Evolutionary conservation across 1,140 invertebrate genomes (phyloP), one percentile per base, ranked within the genome.

Genomic region (Brachionus manjavacas): DNA sequence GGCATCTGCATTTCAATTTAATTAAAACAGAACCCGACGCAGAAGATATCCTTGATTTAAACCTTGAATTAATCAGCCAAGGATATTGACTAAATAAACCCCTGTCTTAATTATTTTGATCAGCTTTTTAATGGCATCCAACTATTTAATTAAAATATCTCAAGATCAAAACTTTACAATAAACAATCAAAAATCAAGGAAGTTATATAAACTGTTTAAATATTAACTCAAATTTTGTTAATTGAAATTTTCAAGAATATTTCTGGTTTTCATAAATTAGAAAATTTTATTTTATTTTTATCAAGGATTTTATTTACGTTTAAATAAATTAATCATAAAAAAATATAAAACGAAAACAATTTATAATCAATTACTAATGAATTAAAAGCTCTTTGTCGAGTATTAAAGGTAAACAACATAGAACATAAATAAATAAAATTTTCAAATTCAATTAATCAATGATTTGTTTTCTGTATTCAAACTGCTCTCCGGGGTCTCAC

Each of bases 381-480:
- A 60, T 60, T 60, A 60, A 60, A 60, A 60, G 52, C 52, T 60
- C 52, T 60, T 60, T 20, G 20, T 60, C 52, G 52, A 60, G 20
- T 60, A 20, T 20, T 23, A 20, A 20, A 20, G 16, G 8, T 60
- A 60, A 60, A 60, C 52, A 60, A 60, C 52, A 60, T 60, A 60
- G n/a, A 60, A 60, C 52, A 55, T 55, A 55, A 16, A 60, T 9
- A 60, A 60, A 23, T 20, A 60, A 23, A 60, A 60, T 9, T 20
- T 20, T 20, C 8, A 60, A 60, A 41, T 35, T 72, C 9, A 46
- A 72, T 72, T 72, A 35, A 72, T 72, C 1, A 72, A 72, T 41
- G 35, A 72, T 72, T 72, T 72, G 23, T 72, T 72, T 72, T 72
- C 68, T 41, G 9, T 46, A 41, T 72, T 72, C 9, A 72, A 41